Evolutionary conservation across 2,888 invertebrate genomes (phyloP).

Genomic region (Protonemura montana): DNA sequence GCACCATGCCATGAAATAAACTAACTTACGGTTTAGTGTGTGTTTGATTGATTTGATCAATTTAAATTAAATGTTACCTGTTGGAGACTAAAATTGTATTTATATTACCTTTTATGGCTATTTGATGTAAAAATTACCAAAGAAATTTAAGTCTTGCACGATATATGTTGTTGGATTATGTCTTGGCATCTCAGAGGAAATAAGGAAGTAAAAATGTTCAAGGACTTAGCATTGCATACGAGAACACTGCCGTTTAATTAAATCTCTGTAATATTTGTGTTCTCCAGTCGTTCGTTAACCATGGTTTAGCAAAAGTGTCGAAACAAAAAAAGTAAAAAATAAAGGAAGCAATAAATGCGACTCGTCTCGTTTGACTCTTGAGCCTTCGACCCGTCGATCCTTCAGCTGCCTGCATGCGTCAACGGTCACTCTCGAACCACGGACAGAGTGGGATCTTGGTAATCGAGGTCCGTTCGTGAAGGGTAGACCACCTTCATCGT

Average conservation of each 20-base stretch:
- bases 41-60: too few relatives aligned
- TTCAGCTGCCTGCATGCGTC: too few relatives aligned
- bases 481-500: slow-evolving; percentile 81
- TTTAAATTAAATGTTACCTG: too few relatives aligned
- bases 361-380: too few relatives aligned
- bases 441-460: slow-evolving; percentile 57
- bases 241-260: not conserved
- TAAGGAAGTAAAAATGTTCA: not conserved
- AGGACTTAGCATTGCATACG: not conserved
- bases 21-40: too few relatives aligned
- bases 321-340: slow-evolving; percentile 21
- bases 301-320: slow-evolving; percentile 26
- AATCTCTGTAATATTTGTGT: slow-evolving; percentile 9
- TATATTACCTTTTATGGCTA: not conserved
- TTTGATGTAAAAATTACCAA: not conserved
- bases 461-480: slow-evolving; percentile 74
- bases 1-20: too few relatives aligned
- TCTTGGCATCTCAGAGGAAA: too few relatives aligned
- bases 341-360: not conserved
- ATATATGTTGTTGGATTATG: not conserved
- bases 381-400: too few relatives aligned
- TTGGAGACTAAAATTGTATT: not conserved
- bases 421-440: slow-evolving; percentile 34
- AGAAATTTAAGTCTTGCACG: not conserved
- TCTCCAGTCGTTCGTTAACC: not conserved